These are phyloP conservation scores for Monopis laevigella DNA, from an alignment of 2,888 invertebrate genomes.

Conservation along the genomic window DNA sequence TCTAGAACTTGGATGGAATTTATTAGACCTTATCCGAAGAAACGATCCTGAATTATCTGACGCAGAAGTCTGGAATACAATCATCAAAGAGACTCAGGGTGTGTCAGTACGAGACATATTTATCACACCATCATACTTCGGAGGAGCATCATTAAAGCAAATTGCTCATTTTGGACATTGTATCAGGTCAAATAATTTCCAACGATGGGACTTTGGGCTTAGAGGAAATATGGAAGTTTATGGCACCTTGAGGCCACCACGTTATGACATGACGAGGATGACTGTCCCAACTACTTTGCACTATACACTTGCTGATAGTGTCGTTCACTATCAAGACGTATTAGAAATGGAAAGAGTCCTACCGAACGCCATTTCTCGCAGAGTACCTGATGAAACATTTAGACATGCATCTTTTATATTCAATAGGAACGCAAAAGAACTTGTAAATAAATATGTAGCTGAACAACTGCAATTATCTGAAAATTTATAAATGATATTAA, in stretches of 20 bases:
- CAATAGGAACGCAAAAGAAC: constrained; percentile 33
- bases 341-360: constrained; percentile 35
- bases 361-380: constrained; percentile 31
- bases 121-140: constrained; percentile 8
- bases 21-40: neutral
- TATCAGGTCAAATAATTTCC: constrained; percentile 34
- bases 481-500: no score
- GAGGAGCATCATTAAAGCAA: constrained; percentile 41
- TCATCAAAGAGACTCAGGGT: neutral
- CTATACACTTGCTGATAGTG: constrained; percentile 32
- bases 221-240: constrained; percentile 29
- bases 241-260: constrained; percentile 29
- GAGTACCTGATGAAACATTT: constrained; percentile 33
- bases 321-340: constrained; percentile 37
- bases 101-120: neutral
- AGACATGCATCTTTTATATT: constrained; percentile 32
- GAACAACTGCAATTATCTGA: no score
- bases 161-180: constrained; percentile 47
- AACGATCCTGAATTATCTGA: neutral
- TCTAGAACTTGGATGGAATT: neutral
- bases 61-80: neutral
- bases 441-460: constrained; percentile 38
- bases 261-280: constrained; percentile 33
- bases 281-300: constrained; percentile 35
- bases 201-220: constrained; percentile 33